These are phyloP conservation scores for Aulostomus chinensis DNA, from an alignment of 2,797 vertebrate species.

Conservation along the genomic window DNA sequence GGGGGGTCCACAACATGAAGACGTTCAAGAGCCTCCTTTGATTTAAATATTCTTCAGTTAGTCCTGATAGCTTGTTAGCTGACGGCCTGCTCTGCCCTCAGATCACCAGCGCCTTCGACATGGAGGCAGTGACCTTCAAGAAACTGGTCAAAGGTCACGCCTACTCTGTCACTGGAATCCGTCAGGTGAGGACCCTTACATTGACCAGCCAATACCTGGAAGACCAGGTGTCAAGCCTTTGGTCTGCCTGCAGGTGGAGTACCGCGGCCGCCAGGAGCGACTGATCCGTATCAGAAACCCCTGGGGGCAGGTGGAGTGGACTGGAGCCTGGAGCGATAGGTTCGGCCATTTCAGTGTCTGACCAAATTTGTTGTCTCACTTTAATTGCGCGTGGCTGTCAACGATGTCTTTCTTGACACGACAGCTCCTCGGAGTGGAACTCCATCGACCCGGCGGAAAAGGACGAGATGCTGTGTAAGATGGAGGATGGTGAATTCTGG, in stretches of 20 bases:
- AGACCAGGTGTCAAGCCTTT: too few species aligned
- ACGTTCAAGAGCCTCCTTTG: too few species aligned
- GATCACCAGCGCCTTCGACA: constrained; percentile 85
- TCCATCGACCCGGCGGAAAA: constrained; percentile 73
- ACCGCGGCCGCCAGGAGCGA: constrained; percentile 72
- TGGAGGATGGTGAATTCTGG: constrained; percentile 97
- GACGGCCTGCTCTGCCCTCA: constrained; percentile 60
- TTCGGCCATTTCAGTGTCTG: constrained; percentile 48
- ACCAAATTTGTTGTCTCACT: too few species aligned
- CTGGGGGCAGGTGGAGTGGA: constrained; percentile 96
- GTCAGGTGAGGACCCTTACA: constrained; percentile 74
- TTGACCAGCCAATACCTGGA: too few species aligned
- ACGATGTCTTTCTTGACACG: too few species aligned
- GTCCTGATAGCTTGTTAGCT: too few species aligned
- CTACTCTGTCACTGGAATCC: constrained; percentile 88
- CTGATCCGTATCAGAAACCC: too few species aligned
- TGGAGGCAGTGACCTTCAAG: constrained; percentile 89
- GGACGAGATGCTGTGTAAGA: constrained; percentile 83
- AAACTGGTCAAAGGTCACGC: too few species aligned
- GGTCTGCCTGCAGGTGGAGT: constrained; percentile 73
- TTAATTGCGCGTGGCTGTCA: too few species aligned
- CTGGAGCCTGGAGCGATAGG: constrained; percentile 93
- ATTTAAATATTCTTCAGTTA: too few species aligned
- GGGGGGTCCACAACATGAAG: too few species aligned
- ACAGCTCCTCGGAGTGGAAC: constrained; percentile 89